A percentile compares a stretch with the other conserved stretches of the same genome.
These are phyloP conservation scores for Pseudomyrmex flavicornis DNA, from an alignment of 1,140 invertebrate genomes.

Conservation along the genomic window DNA sequence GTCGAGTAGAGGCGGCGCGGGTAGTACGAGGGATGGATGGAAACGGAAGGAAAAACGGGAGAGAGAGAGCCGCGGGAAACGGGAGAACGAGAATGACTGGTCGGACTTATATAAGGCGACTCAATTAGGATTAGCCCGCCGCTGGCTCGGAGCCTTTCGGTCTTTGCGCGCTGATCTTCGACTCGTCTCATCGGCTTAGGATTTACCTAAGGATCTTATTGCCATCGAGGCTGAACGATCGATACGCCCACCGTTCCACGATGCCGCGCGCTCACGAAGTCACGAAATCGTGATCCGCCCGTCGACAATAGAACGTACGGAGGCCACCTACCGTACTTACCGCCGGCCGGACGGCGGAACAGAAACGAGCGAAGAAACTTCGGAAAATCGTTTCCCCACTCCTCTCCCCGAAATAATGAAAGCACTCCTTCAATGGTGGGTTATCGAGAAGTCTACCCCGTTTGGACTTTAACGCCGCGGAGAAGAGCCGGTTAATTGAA, in stretches of 20 bases:
- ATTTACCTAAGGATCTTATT: conserved; percentile 80
- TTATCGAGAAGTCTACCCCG: conserved; percentile 12
- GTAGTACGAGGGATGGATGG: background rate
- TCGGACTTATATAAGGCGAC: conserved; percentile 79
- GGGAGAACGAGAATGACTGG: conserved; percentile 66
- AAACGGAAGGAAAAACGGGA: conserved; percentile 26
- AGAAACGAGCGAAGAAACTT: conserved; percentile 53
- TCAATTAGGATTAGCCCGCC: conserved; percentile 82
- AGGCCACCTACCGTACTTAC: conserved; percentile 62
- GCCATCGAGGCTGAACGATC: conserved; percentile 72
- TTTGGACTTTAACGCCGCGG: conserved; percentile 3
- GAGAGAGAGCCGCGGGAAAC: background rate
- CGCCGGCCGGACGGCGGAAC: conserved; percentile 45
- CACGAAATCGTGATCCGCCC: conserved; percentile 73
- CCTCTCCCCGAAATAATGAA: conserved; percentile 25
- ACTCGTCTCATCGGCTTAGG: conserved; percentile 81
- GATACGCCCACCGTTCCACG: conserved; percentile 73
- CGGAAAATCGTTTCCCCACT: conserved; percentile 61
- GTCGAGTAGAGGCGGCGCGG: background rate
- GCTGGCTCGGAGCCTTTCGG: conserved; percentile 71
- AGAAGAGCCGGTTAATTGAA: conserved; percentile 45
- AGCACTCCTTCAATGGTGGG: conserved; percentile 1
- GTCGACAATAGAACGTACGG: conserved; percentile 68
- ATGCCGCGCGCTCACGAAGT: conserved; percentile 68
- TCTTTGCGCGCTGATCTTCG: conserved; percentile 78